These are phyloP conservation scores for Erebia palarica DNA, from an alignment of 2,888 invertebrate genomes.

Conservation along the genomic window DNA sequence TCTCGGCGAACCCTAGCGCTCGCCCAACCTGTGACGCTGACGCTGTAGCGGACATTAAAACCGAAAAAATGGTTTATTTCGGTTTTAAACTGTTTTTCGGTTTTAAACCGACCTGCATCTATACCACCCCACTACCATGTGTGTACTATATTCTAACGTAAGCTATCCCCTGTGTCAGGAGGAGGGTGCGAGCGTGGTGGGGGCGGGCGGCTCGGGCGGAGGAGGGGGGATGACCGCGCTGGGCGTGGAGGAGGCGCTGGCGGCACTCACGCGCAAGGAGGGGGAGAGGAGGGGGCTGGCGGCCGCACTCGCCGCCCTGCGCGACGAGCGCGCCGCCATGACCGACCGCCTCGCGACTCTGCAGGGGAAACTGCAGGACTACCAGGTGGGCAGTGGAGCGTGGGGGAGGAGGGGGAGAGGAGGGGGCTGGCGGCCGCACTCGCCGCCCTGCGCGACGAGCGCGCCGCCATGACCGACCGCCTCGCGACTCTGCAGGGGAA, in stretches of 20 bases:
- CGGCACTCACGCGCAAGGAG: conserved; percentile 55
- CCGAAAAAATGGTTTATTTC: no score
- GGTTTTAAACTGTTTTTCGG: no score
- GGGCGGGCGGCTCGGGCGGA: conserved; percentile 8
- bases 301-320: conserved; percentile 45
- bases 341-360: conserved; percentile 48
- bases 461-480: conserved; percentile 46
- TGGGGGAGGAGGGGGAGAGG: conserved; percentile 62
- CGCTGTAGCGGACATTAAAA: no score
- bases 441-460: conserved; percentile 49
- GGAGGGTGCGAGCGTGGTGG: conserved; percentile 25
- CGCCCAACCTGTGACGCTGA: no score
- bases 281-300: conserved; percentile 57
- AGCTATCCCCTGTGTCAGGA: not conserved
- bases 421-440: conserved; percentile 48
- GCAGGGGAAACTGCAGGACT: conserved; percentile 52
- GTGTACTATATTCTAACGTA: no score
- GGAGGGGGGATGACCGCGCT: conserved; percentile 28
- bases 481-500: conserved; percentile 51
- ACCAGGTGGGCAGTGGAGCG: conserved; percentile 56
- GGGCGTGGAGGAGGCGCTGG: conserved; percentile 55
- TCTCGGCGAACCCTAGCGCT: no score
- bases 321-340: conserved; percentile 50
- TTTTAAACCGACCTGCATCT: no score
- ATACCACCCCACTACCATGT: no score